Percentiles rank a stretch among this genome's conserved stretches.
phyloP scores from a whole-genome alignment of 2,797 vertebrate genomes.

The Xerus rutilus region DNA sequence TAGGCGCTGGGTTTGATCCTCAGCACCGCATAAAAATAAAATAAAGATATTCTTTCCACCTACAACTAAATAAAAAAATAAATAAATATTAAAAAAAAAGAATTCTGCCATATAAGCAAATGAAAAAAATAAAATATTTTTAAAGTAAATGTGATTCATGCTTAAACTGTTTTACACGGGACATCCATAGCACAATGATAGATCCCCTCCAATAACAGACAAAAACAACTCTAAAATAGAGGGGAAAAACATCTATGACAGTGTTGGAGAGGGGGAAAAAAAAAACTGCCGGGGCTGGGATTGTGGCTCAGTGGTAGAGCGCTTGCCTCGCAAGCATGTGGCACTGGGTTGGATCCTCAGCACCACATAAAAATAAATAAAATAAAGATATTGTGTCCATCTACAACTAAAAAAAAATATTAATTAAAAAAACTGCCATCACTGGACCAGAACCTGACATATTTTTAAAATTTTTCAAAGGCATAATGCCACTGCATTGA shows the following conservation, averaged over 20 bases:
- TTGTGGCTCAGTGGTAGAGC: too few relatives aligned
- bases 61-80: too few relatives aligned
- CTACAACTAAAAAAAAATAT: too few relatives aligned
- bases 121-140: not conserved
- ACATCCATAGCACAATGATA: not conserved
- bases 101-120: not conserved
- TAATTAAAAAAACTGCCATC: too few relatives aligned
- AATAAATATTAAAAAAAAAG: slow-evolving; percentile 2
- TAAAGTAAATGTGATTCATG: not conserved
- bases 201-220: not conserved
- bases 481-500: not conserved
- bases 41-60: too few relatives aligned
- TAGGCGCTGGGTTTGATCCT: too few relatives aligned
- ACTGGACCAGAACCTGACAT: not conserved
- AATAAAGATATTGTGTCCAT: too few relatives aligned
- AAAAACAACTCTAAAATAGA: not conserved
- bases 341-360: too few relatives aligned
- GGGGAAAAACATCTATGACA: not conserved
- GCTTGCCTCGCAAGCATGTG: too few relatives aligned
- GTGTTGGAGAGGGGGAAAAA: not conserved
- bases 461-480: slow-evolving; percentile 19
- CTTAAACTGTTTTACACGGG: not conserved
- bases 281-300: too few relatives aligned
- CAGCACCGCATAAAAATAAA: too few relatives aligned
- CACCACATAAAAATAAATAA: too few relatives aligned